These are phyloP conservation scores for Ephydatia muelleri DNA, from an alignment of 37 sponge, comb jelly and placozoan genomes.

Conservation along the genomic window DNA sequence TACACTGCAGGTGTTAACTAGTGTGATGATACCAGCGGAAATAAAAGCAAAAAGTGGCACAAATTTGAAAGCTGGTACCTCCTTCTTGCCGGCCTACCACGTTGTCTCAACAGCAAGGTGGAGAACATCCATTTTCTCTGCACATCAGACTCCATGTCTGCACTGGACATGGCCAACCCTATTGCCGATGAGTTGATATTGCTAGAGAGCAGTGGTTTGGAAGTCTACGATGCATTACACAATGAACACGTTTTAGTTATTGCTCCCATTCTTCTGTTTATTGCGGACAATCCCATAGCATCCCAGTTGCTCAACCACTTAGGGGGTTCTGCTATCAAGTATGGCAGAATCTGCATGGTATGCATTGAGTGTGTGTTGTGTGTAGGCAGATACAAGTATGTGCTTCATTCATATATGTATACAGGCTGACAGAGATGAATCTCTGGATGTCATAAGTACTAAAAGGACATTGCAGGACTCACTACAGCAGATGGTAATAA, in stretches of 20 bases:
- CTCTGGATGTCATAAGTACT: not conserved
- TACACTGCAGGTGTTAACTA: too few relatives aligned
- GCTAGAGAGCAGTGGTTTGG: slow-evolving; percentile 20
- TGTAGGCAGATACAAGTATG: not conserved
- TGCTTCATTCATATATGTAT: not conserved
- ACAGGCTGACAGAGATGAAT: slow-evolving; percentile 14
- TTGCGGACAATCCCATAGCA: slow-evolving; percentile 42
- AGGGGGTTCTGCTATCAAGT: slow-evolving; percentile 36
- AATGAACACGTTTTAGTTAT: slow-evolving; percentile 20
- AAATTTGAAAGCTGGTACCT: slow-evolving; percentile 58
- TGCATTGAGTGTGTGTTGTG: not conserved
- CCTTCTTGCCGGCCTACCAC: slow-evolving; percentile 46
- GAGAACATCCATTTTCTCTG: slow-evolving; percentile 43
- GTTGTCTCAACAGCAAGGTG: slow-evolving; percentile 13
- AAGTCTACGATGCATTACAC: slow-evolving; percentile 22
- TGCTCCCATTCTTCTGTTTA: slow-evolving; percentile 18
- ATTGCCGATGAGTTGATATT: slow-evolving; percentile 9
- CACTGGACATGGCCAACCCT: slow-evolving; percentile 32
- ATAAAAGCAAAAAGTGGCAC: slow-evolving; percentile 55
- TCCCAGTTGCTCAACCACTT: slow-evolving; percentile 40
- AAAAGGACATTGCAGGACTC: slow-evolving; percentile 7
- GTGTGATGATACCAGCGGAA: slow-evolving; percentile 80
- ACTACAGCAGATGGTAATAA: slow-evolving; percentile 7
- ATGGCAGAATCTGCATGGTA: slow-evolving; percentile 58
- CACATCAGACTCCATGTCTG: slow-evolving; percentile 28